Base-by-base conservation (phyloP, 2,888 invertebrate species). In the Tenthredo livida region DNA sequence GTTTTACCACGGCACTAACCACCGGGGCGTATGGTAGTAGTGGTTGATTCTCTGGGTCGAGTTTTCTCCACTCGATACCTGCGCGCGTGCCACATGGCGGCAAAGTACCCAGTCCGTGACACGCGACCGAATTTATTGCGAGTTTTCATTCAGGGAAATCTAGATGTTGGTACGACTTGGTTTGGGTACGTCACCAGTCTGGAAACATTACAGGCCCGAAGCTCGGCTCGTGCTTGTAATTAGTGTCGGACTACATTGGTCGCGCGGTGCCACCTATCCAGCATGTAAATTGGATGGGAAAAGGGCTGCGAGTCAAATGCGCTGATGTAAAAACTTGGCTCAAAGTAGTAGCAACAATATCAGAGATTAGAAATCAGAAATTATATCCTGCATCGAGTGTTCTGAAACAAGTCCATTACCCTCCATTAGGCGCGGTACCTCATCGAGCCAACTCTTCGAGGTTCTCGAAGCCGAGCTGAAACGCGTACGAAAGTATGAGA, bases 41-140 rank as follows among this genome's bases (percentile, higher is more conserved):
- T 12, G 25, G 61, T 25, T 61, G 61, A 61, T 61, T 61, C 61
- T 61, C 61, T 25, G 61, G 61, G 15, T 50, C 47, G 77, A 77
- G 77, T 77, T 77, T 77, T 50, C 47, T 50, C 47, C 54, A 77
- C 77, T 77, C 77, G 77, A 77, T 80, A 80, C n/a, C 61, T 12
- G 21, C 37, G 58, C 80, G 80, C 80, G 80, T 80, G 80, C 80
- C 80, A 80, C 80, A 80, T 61, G 37, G 80, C 80, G 58, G 80
- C 80, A 80, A 80, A 61, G 80, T 80, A 80, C 58, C 80, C 61
- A 80, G 61, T 61, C 61, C 80, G 40, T n/a, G 58, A 61, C 80
- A 80, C 61, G 80, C 80, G 80, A 80, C 12, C 61, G 21, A 80
- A 80, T 80, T 80, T 80, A 80, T 80, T 29, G 80, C 33, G 10